These are phyloP conservation scores for Urocolius indicus DNA, from an alignment of 2,113 vertebrate genomes.

Conservation along the genomic window DNA sequence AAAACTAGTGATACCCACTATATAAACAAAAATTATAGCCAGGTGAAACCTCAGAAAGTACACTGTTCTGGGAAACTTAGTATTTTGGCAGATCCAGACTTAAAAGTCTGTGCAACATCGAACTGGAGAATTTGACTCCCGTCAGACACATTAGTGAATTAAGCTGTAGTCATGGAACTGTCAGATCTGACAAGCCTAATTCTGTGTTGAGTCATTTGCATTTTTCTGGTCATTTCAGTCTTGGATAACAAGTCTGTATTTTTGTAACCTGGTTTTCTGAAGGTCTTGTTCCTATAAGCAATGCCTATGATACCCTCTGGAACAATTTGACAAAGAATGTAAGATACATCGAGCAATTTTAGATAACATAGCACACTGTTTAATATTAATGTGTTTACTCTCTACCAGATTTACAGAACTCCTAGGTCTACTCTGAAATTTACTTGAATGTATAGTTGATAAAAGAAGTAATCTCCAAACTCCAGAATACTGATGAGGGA, in stretches of 20 bases:
- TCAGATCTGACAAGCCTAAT: neutral
- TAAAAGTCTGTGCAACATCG: neutral
- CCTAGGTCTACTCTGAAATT: constrained; percentile 16
- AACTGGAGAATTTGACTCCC: neutral
- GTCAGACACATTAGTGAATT: neutral
- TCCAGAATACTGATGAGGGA: constrained; percentile 38
- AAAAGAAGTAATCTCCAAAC: constrained; percentile 54
- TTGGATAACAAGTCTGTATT: neutral
- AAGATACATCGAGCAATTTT: constrained; percentile 20
- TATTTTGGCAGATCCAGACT: neutral
- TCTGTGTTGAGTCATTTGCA: neutral
- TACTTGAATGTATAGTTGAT: constrained; percentile 57
- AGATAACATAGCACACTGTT: neutral
- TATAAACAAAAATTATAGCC: neutral
- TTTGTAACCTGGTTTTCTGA: neutral
- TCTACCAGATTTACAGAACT: constrained; percentile 12
- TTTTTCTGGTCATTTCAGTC: neutral
- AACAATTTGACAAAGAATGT: neutral
- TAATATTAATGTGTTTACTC: constrained; percentile 29
- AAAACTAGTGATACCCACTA: neutral
- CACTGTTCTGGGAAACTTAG: neutral
- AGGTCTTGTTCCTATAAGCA: neutral
- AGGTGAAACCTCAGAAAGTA: neutral
- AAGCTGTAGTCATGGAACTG: neutral
- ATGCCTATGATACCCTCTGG: neutral